These are phyloP conservation scores for Rissa tridactyla DNA, from an alignment of 2,113 vertebrate species.

Conservation along the genomic window DNA sequence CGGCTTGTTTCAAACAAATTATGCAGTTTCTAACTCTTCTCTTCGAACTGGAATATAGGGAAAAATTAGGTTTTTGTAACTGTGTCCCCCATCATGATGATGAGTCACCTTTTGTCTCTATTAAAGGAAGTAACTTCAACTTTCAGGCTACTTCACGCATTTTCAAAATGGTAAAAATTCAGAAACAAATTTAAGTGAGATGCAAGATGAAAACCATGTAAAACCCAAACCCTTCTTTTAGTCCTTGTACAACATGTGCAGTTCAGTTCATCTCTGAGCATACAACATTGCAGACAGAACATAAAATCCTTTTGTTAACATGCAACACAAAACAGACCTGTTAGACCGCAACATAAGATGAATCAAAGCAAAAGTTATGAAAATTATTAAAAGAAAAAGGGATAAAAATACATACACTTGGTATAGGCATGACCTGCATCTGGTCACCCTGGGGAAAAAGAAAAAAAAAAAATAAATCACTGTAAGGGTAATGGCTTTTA, in stretches of 20 bases:
- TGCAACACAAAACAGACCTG: conserved; percentile 57
- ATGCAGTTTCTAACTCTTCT: not conserved
- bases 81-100: not conserved
- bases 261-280: not conserved
- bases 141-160: not conserved
- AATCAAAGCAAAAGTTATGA: conserved; percentile 64
- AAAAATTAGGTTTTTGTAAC: not conserved
- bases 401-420: conserved; percentile 91
- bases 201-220: not conserved
- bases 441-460: conserved; percentile 88
- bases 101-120: not conserved
- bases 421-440: conserved; percentile 91
- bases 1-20: not conserved
- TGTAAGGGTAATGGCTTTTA: conserved; percentile 65
- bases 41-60: not conserved
- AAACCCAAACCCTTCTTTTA: conserved; percentile 36
- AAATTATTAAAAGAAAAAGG: conserved; percentile 67
- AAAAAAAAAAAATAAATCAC: conserved; percentile 64
- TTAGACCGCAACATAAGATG: conserved; percentile 59
- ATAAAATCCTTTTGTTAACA: conserved; percentile 35
- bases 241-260: not conserved
- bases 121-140: not conserved
- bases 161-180: not conserved
- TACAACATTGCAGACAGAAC: conserved; percentile 19
- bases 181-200: not conserved